phyloP scores from a whole-genome alignment of 2,888 invertebrate genomes.

The Drosophila aldrichi region DNA sequence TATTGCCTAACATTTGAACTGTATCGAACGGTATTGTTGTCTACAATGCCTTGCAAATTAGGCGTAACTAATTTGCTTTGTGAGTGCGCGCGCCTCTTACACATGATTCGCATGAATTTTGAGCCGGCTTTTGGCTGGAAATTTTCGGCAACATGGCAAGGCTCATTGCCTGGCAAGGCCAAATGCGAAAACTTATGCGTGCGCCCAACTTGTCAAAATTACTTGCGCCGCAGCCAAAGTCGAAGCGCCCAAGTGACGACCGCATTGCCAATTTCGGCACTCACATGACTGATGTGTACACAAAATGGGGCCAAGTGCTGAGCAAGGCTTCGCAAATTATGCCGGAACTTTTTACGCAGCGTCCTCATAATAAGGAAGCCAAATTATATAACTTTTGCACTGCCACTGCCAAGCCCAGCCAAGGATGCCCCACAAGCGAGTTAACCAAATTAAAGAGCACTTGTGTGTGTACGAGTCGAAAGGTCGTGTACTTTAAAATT shows the following conservation, averaged over 20 bases:
- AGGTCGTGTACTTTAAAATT: background rate
- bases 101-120: slow-evolving; percentile 25
- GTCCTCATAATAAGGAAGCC: slow-evolving; percentile 14
- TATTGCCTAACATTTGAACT: slow-evolving; percentile 48
- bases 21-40: slow-evolving; percentile 66
- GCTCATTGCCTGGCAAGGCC: too few species aligned
- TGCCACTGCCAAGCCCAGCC: too few species aligned
- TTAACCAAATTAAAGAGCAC: slow-evolving; percentile 6
- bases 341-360: slow-evolving; percentile 7
- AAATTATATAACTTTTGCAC: slow-evolving; percentile 8
- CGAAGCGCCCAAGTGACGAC: slow-evolving; percentile 2
- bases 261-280: slow-evolving; percentile 14
- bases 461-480: background rate
- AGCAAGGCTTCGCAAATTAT: slow-evolving; percentile 6
- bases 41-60: slow-evolving; percentile 71
- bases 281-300: slow-evolving; percentile 7
- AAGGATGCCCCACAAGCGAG: background rate
- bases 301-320: background rate
- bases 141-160: slow-evolving; percentile 55
- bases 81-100: slow-evolving; percentile 6
- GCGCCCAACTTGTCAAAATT: background rate
- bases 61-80: slow-evolving; percentile 76
- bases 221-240: background rate
- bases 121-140: slow-evolving; percentile 21
- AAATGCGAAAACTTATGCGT: slow-evolving; percentile 16